Evolutionary conservation across 2,888 invertebrate species (phyloP).

Genomic region (Formica aserva): DNA sequence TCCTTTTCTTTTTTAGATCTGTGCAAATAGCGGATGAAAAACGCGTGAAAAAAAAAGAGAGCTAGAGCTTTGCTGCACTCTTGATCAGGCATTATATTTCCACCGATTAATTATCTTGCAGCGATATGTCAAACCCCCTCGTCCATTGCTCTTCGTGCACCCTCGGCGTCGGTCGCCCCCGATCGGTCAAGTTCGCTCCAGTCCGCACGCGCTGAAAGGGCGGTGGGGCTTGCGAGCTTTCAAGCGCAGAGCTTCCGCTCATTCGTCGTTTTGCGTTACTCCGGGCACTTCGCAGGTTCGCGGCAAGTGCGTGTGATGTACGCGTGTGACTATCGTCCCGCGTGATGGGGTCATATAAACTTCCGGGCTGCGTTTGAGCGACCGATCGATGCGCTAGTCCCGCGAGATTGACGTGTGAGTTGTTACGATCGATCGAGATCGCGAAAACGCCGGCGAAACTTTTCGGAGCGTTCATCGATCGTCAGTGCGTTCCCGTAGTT

Average conservation of each 20-base stretch:
- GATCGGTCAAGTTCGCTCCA: slow-evolving; percentile 63
- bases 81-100: slow-evolving; percentile 73
- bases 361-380: neutral
- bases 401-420: neutral
- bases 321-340: slow-evolving; percentile 52
- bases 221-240: slow-evolving; percentile 76
- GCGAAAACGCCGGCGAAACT: slow-evolving; percentile 22
- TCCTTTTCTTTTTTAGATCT: neutral
- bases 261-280: slow-evolving; percentile 77
- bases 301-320: slow-evolving; percentile 42
- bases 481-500: neutral
- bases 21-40: neutral
- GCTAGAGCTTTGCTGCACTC: slow-evolving; percentile 36
- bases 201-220: slow-evolving; percentile 69
- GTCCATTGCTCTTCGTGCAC: slow-evolving; percentile 69
- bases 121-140: slow-evolving; percentile 62
- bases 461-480: slow-evolving; percentile 30
- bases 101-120: slow-evolving; percentile 74
- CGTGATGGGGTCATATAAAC: neutral
- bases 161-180: slow-evolving; percentile 75
- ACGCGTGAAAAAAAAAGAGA: neutral
- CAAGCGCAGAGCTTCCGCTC: slow-evolving; percentile 69
- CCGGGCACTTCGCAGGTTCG: slow-evolving; percentile 61
- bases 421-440: slow-evolving; percentile 24
- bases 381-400: neutral